Conservation (phyloP, 2,113 vertebrate genomes). For the Beaufortia kweichowensis region DNA sequence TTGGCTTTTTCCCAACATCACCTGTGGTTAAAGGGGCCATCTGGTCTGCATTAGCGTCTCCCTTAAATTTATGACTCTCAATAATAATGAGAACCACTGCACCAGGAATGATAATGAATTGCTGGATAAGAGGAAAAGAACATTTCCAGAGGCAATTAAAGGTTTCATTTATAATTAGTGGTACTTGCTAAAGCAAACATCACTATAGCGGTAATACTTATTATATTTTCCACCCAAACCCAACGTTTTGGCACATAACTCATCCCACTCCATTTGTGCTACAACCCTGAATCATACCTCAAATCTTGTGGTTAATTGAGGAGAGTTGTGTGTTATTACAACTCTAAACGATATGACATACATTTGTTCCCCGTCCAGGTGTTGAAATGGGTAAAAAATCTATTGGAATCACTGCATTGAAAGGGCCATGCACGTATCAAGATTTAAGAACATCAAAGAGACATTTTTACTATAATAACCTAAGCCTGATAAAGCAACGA, state of each 20-base stretch:
- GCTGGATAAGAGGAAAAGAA: constrained; percentile 69
- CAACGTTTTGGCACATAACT: neutral
- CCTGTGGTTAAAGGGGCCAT: constrained; percentile 78
- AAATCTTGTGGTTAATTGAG: no score
- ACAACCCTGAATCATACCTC: no score
- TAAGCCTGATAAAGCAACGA: no score
- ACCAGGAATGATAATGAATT: constrained; percentile 75
- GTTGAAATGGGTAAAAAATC: no score
- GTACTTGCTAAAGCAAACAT: neutral
- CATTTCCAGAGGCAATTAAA: constrained; percentile 69
- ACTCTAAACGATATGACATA: no score
- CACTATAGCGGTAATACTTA: neutral
- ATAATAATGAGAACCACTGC: constrained; percentile 59
- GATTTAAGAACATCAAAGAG: no score
- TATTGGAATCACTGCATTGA: no score
- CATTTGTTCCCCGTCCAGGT: no score
- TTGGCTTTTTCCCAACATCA: constrained; percentile 67
- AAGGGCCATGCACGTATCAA: no score
- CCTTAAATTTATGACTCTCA: constrained; percentile 69
- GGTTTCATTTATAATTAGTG: constrained; percentile 63
- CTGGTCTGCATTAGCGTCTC: constrained; percentile 72
- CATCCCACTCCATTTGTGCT: neutral
- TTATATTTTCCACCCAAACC: neutral
- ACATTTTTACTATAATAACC: no score
- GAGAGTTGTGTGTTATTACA: no score